These are phyloP conservation scores for Diglossa cyanea DNA, from an alignment of 2,797 vertebrate genomes.

Conservation along the genomic window DNA sequence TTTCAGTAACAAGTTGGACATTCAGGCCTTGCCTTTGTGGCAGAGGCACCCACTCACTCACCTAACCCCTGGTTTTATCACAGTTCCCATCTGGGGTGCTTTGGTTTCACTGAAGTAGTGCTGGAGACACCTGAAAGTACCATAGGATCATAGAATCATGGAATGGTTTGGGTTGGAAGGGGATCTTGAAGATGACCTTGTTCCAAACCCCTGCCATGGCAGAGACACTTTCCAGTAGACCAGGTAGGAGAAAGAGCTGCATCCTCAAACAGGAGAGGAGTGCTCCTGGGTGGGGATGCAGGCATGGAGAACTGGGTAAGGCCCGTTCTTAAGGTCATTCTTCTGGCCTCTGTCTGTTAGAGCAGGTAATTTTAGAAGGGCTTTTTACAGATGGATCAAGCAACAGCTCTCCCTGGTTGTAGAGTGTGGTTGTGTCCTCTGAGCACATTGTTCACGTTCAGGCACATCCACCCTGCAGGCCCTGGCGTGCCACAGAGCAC, in stretches of 20 bases:
- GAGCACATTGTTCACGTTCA: background rate
- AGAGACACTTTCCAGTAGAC: background rate
- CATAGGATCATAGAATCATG: background rate
- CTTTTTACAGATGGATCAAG: background rate
- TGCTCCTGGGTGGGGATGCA: background rate
- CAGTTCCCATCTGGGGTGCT: rapidly evolving
- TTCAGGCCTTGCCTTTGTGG: background rate
- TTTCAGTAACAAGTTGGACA: background rate
- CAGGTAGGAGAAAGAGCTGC: background rate
- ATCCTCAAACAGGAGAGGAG: background rate
- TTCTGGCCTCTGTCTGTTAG: background rate
- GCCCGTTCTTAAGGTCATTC: rapidly evolving
- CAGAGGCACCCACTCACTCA: background rate
- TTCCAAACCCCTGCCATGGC: background rate
- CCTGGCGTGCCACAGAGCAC: background rate
- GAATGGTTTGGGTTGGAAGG: background rate
- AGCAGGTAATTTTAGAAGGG: background rate
- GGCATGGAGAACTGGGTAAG: background rate
- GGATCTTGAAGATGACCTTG: background rate
- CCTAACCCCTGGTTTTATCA: background rate
- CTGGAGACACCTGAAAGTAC: background rate
- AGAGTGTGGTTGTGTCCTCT: background rate
- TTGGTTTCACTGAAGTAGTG: background rate
- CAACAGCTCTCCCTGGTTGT: background rate
- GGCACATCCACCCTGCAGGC: background rate